Base-by-base conservation (phyloP, 2,797 vertebrate genomes). In the Enteromius viviparus region DNA sequence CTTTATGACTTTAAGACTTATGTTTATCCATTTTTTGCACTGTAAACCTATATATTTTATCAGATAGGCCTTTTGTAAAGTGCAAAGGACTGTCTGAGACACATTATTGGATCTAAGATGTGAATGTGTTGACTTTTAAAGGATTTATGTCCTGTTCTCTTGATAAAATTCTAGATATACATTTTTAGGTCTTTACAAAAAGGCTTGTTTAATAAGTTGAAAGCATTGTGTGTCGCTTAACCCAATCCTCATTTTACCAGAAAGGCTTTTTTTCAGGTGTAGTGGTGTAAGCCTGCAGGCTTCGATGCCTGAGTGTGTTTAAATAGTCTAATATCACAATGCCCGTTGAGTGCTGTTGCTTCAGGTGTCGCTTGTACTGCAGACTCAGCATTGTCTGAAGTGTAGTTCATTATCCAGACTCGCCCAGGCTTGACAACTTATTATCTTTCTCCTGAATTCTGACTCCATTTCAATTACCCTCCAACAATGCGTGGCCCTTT, bases 391-490 rank as follows among this genome's bases (percentile, higher is more conserved):
- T 93, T 93, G 92, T 91, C 90, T 89, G 91, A 91, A 88, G 89
- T 94, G 93, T 93, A 93, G 89, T 94, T 95, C 92, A 95, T 95
- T 95, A 95, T 92, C 90, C 91, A 85, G 89, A 92, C 88, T 89
- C 91, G 78, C 85, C 93, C 91, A 85, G 90, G 92, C 94, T 88
- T 94, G 94, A 94, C 94, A 93, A 90, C 89, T 94, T 95, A 95
- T 94, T 95, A 95, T 95, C 93, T 94, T 93, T 93, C 91, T 93
- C 88, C 87, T 89, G 90, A 92, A 92, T 92, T 92, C 93, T 91
- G 93, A 94, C 93, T 95, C 93, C 91, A 93, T 95, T 95, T 95
- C 94, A 95, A 94, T 95, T 95, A 95, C 91, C 90, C 90, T 95
- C 92, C 93, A 94, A 91, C 92, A 91, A 92, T 92, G 92, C 92